These are phyloP conservation scores for Musca domestica DNA, from an alignment of 1,140 invertebrate species.

Conservation along the genomic window DNA sequence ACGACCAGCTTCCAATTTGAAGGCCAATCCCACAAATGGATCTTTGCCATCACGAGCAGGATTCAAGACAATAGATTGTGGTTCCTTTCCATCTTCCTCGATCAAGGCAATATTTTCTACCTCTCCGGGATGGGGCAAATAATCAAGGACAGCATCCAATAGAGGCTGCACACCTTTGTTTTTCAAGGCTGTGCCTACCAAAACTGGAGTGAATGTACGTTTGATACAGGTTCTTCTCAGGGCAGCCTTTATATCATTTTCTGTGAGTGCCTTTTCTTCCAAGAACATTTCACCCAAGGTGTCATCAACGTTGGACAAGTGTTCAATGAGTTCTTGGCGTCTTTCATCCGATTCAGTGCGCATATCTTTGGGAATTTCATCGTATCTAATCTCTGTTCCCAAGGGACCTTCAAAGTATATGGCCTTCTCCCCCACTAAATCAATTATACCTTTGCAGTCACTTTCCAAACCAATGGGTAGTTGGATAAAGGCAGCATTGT, in stretches of 20 bases:
- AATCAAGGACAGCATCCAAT: conserved; percentile 86
- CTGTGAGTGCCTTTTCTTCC: conserved; percentile 78
- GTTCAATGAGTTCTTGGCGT: conserved; percentile 90
- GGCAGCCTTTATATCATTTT: conserved; percentile 76
- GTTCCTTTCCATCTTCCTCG: conserved; percentile 59
- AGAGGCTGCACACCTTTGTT: conserved; percentile 97
- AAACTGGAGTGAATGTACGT: conserved; percentile 85
- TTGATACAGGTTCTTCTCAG: conserved; percentile 81
- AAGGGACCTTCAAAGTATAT: conserved; percentile 92
- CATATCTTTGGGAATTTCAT: conserved; percentile 87
- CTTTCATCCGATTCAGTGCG: conserved; percentile 70
- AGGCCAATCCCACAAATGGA: conserved; percentile 91
- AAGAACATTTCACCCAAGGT: conserved; percentile 67
- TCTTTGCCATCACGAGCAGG: conserved; percentile 68
- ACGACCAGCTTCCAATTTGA: conserved; percentile 93
- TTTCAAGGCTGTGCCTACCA: conserved; percentile 93
- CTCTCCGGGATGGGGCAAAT: conserved; percentile 93
- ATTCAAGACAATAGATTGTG: conserved; percentile 71
- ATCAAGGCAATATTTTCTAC: conserved; percentile 82
- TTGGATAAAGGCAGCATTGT: conserved; percentile 95
- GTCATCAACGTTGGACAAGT: conserved; percentile 94
- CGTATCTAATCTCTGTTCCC: conserved; percentile 75
- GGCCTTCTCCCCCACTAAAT: conserved; percentile 83
- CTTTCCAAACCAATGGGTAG: conserved; percentile 92
- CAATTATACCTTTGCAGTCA: conserved; percentile 84